A percentile compares a stretch with the other conserved stretches of the same genome.
These are phyloP conservation scores for Axis porcinus DNA, from an alignment of 2,113 vertebrate species.

Conservation along the genomic window DNA sequence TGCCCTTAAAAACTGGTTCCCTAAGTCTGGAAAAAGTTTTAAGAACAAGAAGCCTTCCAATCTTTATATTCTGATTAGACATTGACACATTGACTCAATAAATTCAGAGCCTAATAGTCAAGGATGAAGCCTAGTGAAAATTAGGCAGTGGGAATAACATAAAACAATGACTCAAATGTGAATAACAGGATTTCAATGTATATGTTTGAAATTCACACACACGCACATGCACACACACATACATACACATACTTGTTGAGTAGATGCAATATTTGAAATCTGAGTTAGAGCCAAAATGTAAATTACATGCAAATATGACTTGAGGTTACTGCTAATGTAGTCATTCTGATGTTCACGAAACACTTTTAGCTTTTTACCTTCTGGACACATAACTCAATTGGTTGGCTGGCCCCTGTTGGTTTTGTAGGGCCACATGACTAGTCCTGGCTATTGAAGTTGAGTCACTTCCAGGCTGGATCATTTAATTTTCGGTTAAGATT, in stretches of 20 bases:
- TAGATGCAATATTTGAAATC: background rate
- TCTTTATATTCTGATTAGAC: background rate
- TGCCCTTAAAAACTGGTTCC: background rate
- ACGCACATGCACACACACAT: background rate
- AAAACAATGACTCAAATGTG: background rate
- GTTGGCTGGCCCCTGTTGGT: background rate
- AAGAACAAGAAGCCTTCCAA: background rate
- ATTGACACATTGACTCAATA: background rate
- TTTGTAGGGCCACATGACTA: background rate
- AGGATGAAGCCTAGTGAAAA: background rate
- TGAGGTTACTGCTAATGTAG: background rate
- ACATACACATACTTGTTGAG: background rate
- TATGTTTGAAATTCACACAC: background rate
- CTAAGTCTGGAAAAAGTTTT: conserved; percentile 9
- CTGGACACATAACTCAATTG: background rate
- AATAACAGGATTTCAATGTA: background rate
- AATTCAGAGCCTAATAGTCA: background rate
- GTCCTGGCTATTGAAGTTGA: background rate
- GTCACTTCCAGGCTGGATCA: background rate
- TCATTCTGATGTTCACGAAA: background rate
- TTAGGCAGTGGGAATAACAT: background rate
- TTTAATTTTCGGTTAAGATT: background rate
- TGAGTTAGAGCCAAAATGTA: background rate
- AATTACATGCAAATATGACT: background rate
- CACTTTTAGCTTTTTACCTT: background rate